A percentile compares a stretch with the other conserved stretches of the same genome.
These are phyloP conservation scores for Amblyopsis hoosieri DNA, from an alignment of 2,797 vertebrate species.

Conservation along the genomic window DNA sequence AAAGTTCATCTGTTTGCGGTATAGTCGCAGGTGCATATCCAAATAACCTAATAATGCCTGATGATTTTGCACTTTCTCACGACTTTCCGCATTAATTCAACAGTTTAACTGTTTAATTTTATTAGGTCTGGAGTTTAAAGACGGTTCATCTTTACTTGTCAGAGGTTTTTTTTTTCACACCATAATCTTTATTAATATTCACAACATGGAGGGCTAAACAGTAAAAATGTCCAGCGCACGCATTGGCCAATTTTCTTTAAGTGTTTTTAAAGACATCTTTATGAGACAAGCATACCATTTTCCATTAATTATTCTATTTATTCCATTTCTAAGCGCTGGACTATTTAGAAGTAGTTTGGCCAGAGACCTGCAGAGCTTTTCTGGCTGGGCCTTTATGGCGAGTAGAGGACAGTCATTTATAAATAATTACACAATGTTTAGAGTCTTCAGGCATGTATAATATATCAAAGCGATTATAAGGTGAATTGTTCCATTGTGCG, in stretches of 20 bases:
- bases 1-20: too few relatives aligned
- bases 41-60: too few relatives aligned
- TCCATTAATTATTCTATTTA: conserved; percentile 94
- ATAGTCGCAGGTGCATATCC: too few relatives aligned
- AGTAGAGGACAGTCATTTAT: conserved; percentile 95
- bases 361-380: conserved; percentile 97
- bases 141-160: conserved; percentile 16
- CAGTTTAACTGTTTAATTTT: conserved; percentile 26
- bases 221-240: conserved; percentile 52
- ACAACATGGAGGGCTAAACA: conserved; percentile 43
- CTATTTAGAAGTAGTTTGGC: conserved; percentile 92
- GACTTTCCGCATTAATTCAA: background rate
- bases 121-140: conserved; percentile 24
- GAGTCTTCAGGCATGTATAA: conserved; percentile 99
- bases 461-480: conserved; percentile 99
- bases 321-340: conserved; percentile 85
- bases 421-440: conserved; percentile 99
- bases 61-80: conserved; percentile 7
- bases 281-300: conserved; percentile 97
- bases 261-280: conserved; percentile 98
- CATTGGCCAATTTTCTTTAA: conserved; percentile 76
- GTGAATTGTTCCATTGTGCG: conserved; percentile 97
- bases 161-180: conserved; percentile 11
- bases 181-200: conserved; percentile 30
- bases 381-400: conserved; percentile 87